phyloP scores from a whole-genome alignment of 2,113 vertebrate genomes.

The Cryptotis parvus region DNA sequence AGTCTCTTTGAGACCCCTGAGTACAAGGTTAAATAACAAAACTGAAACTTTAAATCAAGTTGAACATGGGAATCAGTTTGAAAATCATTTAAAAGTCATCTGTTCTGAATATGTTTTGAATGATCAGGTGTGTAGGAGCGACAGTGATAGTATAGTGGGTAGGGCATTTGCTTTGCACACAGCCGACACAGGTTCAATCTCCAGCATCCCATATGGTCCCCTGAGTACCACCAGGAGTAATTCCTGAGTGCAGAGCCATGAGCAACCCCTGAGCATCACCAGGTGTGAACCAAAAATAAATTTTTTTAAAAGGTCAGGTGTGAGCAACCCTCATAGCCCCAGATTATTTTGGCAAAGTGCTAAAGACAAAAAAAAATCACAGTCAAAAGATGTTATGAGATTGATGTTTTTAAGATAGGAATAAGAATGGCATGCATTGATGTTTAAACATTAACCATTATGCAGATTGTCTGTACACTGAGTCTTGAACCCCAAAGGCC shows the following conservation, averaged over 20 bases:
- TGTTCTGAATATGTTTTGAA: too few relatives aligned
- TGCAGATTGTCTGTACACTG: background rate
- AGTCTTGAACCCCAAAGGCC: too few relatives aligned
- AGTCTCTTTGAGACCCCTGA: background rate
- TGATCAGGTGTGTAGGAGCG: too few relatives aligned
- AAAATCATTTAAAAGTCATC: background rate
- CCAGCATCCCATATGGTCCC: too few relatives aligned
- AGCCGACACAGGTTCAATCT: too few relatives aligned
- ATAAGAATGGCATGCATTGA: background rate
- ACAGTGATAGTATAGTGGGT: too few relatives aligned
- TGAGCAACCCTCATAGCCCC: background rate
- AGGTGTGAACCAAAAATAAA: too few relatives aligned
- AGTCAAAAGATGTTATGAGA: background rate
- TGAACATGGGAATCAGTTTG: background rate
- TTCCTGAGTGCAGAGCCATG: too few relatives aligned
- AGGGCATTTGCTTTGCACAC: too few relatives aligned
- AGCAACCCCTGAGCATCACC: too few relatives aligned
- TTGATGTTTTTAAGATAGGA: conserved; percentile 6
- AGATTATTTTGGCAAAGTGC: background rate
- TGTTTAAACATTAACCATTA: background rate
- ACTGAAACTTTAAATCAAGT: background rate
- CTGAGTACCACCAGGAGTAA: too few relatives aligned
- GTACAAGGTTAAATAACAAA: background rate
- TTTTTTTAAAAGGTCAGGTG: too few relatives aligned
- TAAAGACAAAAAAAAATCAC: background rate